A percentile compares a stretch with the other conserved stretches of the same genome.
Evolutionary conservation across 2,113 vertebrate genomes (phyloP).

Genomic region (Hyperopisus bebe): DNA sequence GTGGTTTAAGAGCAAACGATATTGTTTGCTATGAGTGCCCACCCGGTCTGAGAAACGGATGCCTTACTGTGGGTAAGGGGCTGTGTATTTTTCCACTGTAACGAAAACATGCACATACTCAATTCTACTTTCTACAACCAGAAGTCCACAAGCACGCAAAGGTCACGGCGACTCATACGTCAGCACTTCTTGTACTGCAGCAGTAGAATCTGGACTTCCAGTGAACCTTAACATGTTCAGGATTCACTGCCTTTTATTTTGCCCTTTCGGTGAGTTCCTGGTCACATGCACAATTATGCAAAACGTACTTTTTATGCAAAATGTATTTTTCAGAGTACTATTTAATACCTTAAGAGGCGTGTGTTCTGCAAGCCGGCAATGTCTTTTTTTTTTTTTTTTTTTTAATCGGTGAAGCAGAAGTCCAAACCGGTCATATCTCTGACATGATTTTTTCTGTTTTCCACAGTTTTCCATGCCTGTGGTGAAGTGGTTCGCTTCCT

Average conservation of each 20-base stretch:
- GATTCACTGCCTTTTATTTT: not conserved
- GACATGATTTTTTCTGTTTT: not conserved
- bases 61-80: not conserved
- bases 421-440: not conserved
- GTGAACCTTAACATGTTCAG: constrained; percentile 1
- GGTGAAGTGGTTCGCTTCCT: not conserved
- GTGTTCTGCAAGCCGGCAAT: not conserved
- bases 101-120: not conserved
- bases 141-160: not conserved
- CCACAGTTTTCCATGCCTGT: not conserved
- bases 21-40: not conserved
- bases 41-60: not conserved
- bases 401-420: not conserved
- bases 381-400: not conserved
- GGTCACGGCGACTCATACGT: not conserved
- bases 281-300: not conserved
- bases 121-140: too few species aligned
- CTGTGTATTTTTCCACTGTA: constrained; percentile 6
- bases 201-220: not conserved
- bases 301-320: not conserved
- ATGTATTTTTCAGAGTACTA: not conserved
- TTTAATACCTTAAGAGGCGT: not conserved
- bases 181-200: not conserved
- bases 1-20: not conserved
- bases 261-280: not conserved